Percentiles rank a stretch among this genome's conserved stretches.
These are phyloP conservation scores for Cetoscarus ocellatus DNA, from an alignment of 2,797 vertebrate species.

Conservation along the genomic window DNA sequence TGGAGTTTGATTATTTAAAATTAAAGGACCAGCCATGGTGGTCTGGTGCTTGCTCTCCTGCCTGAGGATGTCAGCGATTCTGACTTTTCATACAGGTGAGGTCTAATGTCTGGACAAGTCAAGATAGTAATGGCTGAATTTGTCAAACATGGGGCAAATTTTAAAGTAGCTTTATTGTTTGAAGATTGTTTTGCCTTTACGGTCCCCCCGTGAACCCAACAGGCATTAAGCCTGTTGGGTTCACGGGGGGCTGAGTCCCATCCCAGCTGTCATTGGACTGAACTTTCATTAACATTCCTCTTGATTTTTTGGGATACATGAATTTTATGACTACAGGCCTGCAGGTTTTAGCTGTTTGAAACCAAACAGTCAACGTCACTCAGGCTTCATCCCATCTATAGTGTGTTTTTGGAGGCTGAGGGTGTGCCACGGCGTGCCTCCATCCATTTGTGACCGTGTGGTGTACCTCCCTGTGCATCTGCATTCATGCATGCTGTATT, in stretches of 20 bases:
- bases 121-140: neutral
- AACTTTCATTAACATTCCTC: no score
- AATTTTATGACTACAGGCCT: no score
- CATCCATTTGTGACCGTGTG: conserved; percentile 27
- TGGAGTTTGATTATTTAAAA: no score
- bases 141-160: neutral
- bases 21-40: neutral
- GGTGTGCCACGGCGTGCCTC: conserved; percentile 23
- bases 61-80: neutral
- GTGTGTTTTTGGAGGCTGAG: neutral
- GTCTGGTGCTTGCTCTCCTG: neutral
- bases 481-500: conserved; percentile 22
- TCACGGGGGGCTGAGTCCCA: no score
- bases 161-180: neutral
- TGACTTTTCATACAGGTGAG: neutral
- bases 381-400: no score
- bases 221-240: no score
- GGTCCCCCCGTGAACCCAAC: no score
- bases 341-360: no score
- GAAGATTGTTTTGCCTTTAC: neutral
- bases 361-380: no score
- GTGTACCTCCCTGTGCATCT: conserved; percentile 22
- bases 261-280: no score
- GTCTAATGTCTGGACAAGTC: neutral
- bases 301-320: no score